Percentiles rank a stretch among this genome's conserved stretches.
Conservation (phyloP, 1,140 invertebrate species). For the Melitaea cinxia region DNA sequence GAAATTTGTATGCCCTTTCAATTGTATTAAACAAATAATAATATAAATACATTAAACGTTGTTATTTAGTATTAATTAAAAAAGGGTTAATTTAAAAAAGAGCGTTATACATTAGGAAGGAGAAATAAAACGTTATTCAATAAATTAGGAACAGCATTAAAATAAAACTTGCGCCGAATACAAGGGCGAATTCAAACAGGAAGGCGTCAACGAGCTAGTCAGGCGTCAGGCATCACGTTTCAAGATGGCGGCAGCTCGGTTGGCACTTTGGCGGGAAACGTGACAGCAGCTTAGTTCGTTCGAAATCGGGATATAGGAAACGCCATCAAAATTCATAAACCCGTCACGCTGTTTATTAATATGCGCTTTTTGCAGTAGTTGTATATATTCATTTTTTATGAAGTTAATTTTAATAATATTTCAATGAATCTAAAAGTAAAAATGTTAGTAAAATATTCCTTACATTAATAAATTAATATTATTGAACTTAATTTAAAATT, state of each 20-base stretch:
- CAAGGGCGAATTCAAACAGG: constrained; percentile 72
- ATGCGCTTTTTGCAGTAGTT: background rate
- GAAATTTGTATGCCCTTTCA: no score
- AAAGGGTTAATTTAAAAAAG: constrained; percentile 8
- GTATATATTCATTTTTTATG: no score
- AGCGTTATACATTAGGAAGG: constrained; percentile 5
- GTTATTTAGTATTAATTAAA: background rate
- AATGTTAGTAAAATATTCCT: no score
- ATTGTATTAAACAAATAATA: background rate
- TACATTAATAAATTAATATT: no score
- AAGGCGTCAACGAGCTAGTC: constrained; percentile 63
- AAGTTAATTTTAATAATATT: no score
- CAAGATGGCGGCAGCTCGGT: constrained; percentile 64
- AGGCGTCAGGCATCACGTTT: constrained; percentile 54
- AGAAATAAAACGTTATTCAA: constrained; percentile 54
- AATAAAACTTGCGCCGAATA: constrained; percentile 57
- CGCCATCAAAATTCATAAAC: constrained; percentile 17
- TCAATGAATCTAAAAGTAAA: no score
- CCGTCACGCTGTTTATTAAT: background rate
- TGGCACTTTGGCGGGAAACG: constrained; percentile 64
- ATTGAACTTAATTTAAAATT: no score
- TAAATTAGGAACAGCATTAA: constrained; percentile 64
- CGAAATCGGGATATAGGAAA: constrained; percentile 30
- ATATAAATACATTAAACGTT: background rate
- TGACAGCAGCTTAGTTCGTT: constrained; percentile 55